Evolutionary conservation across 2,888 invertebrate species (phyloP), one percentile per base, ranked within the genome.

Genomic region (Tetropium fuscum): DNA sequence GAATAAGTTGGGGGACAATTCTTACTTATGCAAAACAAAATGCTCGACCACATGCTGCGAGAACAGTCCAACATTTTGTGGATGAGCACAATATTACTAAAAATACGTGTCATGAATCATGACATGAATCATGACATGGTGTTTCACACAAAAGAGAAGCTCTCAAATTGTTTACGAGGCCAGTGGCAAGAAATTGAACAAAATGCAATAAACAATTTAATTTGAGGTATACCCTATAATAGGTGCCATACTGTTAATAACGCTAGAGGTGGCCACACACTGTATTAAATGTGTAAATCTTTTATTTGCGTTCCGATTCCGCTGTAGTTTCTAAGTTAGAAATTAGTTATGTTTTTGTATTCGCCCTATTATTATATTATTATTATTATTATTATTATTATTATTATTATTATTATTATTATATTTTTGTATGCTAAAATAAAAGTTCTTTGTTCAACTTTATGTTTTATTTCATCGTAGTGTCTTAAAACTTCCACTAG

Each of bases 191-290:
- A 19, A 19, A 44, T 1, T 45, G 32, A 54, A 7, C 38, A 22
- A 38, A 36, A 48, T 55, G 38, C 18, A 20, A 55, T 55, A 38
- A 25, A 36, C 40, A 48, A 34, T 55, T 47, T 48, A 18, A 47
- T 55, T 47, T 11, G 20, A 36, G 36, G 48, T 48, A 32, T 55
- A 34, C 18, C 38, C 38, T n/a, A n/a, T n/a, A 55, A 27, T 36
- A 34, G 47, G 27, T 55, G 38, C 30, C 27, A 38, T 38, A 38
- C 27, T 48, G 38, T 38, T 1, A 48, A 22, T 38, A 55, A 36
- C 16, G 7, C 19, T 20, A 27, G 55, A 27, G 48, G 48, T 25
- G 55, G 47, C 15, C 18, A 32, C 20, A 48, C 48, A 18, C 13
- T 34, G 6, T 51, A 51, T 8, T 51, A 41, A 49, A 25, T 20